These are phyloP conservation scores for Phoebastria nigripes DNA, from an alignment of 2,797 vertebrate genomes.

Conservation along the genomic window DNA sequence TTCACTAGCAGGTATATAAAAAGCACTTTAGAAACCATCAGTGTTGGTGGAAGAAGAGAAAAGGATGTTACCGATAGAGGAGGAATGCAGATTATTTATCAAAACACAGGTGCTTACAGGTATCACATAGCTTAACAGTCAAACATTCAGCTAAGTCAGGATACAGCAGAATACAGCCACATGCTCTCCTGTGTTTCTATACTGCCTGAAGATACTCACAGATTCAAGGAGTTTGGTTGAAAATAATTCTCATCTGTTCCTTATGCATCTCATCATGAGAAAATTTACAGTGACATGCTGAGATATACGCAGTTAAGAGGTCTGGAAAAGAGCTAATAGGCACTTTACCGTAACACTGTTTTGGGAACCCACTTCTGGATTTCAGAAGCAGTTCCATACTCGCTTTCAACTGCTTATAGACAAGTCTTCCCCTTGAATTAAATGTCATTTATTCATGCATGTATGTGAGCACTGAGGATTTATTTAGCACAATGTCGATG, in stretches of 20 bases:
- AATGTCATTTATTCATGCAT: fast-evolving
- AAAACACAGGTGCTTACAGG: background rate
- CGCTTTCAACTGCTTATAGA: background rate
- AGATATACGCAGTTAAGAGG: background rate
- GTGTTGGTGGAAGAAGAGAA: fast-evolving
- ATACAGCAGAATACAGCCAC: background rate
- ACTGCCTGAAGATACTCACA: background rate
- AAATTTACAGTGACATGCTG: background rate
- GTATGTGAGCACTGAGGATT: background rate
- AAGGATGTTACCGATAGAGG: background rate
- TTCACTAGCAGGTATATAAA: background rate
- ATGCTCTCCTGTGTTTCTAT: fast-evolving
- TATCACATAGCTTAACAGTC: background rate
- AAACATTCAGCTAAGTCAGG: background rate
- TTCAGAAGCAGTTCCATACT: background rate
- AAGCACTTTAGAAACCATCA: background rate
- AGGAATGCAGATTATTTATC: background rate
- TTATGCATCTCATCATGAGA: fast-evolving
- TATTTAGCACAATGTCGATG: background rate
- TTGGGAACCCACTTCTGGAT: background rate
- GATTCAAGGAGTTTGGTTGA: background rate
- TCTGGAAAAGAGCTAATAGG: background rate
- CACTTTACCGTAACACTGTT: fast-evolving
- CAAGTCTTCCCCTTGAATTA: too few relatives aligned
- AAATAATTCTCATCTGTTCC: background rate